Evolutionary conservation across 2,888 invertebrate species (phyloP).

Genomic region (Pyrrhia umbra): DNA sequence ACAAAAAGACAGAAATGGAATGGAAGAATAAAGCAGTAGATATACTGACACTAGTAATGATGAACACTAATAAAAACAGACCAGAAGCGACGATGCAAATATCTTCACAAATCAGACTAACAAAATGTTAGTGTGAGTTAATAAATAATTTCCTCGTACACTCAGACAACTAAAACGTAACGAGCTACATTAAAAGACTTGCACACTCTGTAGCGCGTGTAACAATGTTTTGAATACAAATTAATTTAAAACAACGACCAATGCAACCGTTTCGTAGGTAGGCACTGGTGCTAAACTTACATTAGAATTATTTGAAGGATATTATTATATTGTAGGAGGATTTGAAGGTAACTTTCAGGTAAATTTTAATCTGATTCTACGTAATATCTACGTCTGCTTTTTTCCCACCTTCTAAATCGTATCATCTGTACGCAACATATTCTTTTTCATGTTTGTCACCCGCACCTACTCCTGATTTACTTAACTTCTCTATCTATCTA

Average conservation of each 20-base stretch:
- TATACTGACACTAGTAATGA: slow-evolving; percentile 13
- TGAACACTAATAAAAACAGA: neutral
- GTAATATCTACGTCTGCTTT: neutral
- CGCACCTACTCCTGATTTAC: neutral
- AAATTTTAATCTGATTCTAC: neutral
- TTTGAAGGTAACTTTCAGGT: neutral
- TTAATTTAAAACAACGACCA: slow-evolving; percentile 47
- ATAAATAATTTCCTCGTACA: neutral
- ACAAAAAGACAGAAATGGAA: too few relatives aligned
- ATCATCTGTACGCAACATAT: neutral
- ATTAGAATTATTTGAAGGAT: slow-evolving; percentile 44
- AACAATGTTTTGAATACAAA: slow-evolving; percentile 56
- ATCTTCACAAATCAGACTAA: neutral
- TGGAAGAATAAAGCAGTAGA: too few relatives aligned
- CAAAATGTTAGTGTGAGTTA: neutral
- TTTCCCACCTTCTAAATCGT: neutral
- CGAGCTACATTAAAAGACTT: slow-evolving; percentile 38
- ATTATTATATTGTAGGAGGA: neutral
- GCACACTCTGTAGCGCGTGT: slow-evolving; percentile 13
- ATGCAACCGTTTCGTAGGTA: slow-evolving; percentile 16
- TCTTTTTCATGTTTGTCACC: neutral
- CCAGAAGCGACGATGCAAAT: neutral
- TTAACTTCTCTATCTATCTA: neutral
- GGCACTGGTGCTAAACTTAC: slow-evolving; percentile 37
- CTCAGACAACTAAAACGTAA: neutral